Base-by-base conservation (phyloP, 2,113 vertebrate genomes). In the Peucedramus taeniatus region DNA sequence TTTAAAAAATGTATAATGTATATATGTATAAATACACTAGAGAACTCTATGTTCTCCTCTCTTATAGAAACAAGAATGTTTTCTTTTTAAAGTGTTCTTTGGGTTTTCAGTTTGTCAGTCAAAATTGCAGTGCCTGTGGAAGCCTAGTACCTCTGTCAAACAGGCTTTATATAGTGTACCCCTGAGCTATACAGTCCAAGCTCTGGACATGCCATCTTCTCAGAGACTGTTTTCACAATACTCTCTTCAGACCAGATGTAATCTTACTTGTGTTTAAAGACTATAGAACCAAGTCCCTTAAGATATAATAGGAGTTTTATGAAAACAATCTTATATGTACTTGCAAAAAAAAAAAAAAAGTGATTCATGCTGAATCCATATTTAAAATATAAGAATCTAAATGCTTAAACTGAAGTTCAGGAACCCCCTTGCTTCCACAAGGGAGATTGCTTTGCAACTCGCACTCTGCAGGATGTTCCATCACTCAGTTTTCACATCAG, bases 371-470 rank as follows among this genome's bases (percentile, higher is more conserved):
- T 42, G 19, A 85, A 68, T 71, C 18, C 27, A 50, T 80, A 27
- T 56, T 60, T 89, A 49, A 89, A 61, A 60, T 30, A 27, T 20
- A 64, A 54, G 13, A 71, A 50, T 51, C 35, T 82, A 49, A 66
- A 51, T 35, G 27, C 33, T 93, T 89, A 71, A 87, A 75, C 30
- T 75, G 72, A 92, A 91, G 56, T 89, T 93, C 77, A 82, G 74
- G 87, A 87, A 64, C 24, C 61, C 15, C 13, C 51, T 71, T 79
- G 47, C 65, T 93, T 89, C 51, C 69, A 71, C 44, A 59, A 78
- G 60, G 84, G 69, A 95, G 61, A 45, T 31, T 87, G 61, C 61
- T 95, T 94, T 95, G 78, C 93, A 91, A 23, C 30, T 95, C 6
- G 7, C 11, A 27, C 83, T 90, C 87, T 79, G 78, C 87, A 64